Base-by-base conservation (phyloP, 2,113 vertebrate species). In the Myodes glareolus region DNA sequence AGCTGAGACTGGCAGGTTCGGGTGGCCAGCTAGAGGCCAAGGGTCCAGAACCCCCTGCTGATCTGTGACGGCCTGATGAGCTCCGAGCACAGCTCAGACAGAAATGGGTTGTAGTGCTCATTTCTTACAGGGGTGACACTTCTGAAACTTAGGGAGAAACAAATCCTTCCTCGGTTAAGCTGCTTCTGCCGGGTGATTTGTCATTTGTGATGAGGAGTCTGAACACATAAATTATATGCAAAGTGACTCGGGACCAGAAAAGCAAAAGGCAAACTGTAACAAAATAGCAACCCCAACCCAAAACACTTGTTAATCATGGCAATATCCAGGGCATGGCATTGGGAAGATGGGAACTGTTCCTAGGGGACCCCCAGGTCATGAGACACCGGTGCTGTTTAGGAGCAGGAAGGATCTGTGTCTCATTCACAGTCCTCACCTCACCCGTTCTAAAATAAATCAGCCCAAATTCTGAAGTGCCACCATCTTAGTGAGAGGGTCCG, bases 281-380 rank as follows among this genome's bases (percentile, higher is more conserved):
- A 58, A 75, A 80, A n/a, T 7, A 65, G 61, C 29, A 50, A 33
- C 31, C 25, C 76, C 9, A 58, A 39, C 42, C 7, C 0, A 7
- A n/a, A 16, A 9, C 2, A 13, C 27, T 13, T 36, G 47, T 23
- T 3, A 42, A 29, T 36, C 4, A 19, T 0, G 45, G 50, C 25
- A 3, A 58, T 27, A 25, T 55, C 63, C 31, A 31, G 11, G 16
- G 10, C 14, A 17, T 16, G 31, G 39, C 47, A 11, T 1, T 52
- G 80, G 42, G 29, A 23, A 81, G 75, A 10, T 23, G 36, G 36
- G 11, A 27, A 4, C 2, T 2, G 0, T 13, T 10, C 16, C 50
- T 36, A 25, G 0, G 0, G 47, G 31, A n/a, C 5, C 17, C 73
- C 0, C 0, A 31, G 55, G n/a, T 1, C 13, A 39, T 0, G 45